Base-by-base conservation (phyloP, 2,113 vertebrate genomes). In the Laterallus jamaicensis region DNA sequence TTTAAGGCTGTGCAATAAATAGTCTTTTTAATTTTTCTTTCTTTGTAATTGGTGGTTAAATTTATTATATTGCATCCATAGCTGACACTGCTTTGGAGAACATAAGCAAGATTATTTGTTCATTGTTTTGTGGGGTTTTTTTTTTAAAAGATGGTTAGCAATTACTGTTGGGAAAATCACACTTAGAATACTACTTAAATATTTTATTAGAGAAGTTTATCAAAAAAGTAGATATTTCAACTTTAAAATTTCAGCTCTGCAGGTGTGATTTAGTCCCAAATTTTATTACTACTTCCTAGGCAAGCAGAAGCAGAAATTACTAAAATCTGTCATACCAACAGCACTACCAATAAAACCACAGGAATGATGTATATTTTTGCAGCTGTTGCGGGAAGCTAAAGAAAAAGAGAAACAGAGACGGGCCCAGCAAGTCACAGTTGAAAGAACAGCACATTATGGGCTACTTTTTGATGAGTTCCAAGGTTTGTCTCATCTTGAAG, bases 381-480 rank as follows among this genome's bases (percentile, higher is more conserved):
- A 99, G 99, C 98, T 99, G 97, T 90, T 99, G 86, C 97, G 99
- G 91, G 99, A 99, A 98, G 99, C 99, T 76, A 99, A 99, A 97
- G 99, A 99, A 96, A 99, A 98, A 92, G 99, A 99, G 92, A 99
- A 99, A 68, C 99, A 98, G 90, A 98, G 99, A 52, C 94, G 98
- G 80, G 98, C 98, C 8, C 98, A 98, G 96, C 99, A 99, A 96
- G 97, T 98, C 77, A 96, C 98, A 9, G 98, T 96, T 14, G 98
- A 98, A 74, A 98, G 98, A 93, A 99, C 98, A 6, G 99, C 98
- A 26, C 99, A 99, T 98, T 99, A 99, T 10, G 98, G 99, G 62
- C 97, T 99, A 93, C 99, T 99, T 62, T 99, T 99, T 96, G 99
- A 99, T 95, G 99, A 99, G 87, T 99, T 99, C 96, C 99, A 99